Evolutionary conservation across 2,113 vertebrate species (phyloP).

Genomic region (Anarrhichthys ocellatus): DNA sequence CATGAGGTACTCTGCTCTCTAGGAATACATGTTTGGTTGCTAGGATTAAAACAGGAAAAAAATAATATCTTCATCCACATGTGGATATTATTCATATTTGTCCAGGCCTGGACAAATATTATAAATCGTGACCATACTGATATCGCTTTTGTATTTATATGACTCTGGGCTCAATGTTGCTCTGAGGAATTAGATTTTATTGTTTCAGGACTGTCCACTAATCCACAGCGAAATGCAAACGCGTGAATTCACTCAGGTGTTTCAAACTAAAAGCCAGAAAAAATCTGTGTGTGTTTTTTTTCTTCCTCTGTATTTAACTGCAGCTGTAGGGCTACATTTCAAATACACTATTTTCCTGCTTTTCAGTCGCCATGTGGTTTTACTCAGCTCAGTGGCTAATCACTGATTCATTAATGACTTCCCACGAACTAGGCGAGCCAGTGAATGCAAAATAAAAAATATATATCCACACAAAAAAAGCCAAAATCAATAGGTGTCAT

Average conservation of each 20-base stretch:
- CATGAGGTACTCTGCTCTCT: neutral
- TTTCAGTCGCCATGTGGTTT: slow-evolving; percentile 70
- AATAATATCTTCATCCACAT: neutral
- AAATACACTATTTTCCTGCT: slow-evolving; percentile 30
- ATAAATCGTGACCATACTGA: neutral
- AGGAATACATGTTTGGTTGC: neutral
- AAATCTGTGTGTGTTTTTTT: neutral
- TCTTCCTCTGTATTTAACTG: slow-evolving; percentile 28
- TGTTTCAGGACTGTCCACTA: slow-evolving; percentile 38
- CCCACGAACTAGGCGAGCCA: slow-evolving; percentile 53
- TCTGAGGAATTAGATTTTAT: slow-evolving; percentile 24
- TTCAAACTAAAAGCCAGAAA: slow-evolving; percentile 5
- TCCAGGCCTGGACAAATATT: neutral
- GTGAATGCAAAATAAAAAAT: slow-evolving; percentile 3
- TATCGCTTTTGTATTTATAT: neutral
- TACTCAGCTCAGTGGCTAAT: slow-evolving; percentile 72
- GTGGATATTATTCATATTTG: neutral
- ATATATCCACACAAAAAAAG: neutral
- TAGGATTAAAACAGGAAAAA: neutral
- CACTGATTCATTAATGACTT: slow-evolving; percentile 81
- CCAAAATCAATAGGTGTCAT: neutral
- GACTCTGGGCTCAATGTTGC: neutral
- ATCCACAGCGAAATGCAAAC: slow-evolving; percentile 27
- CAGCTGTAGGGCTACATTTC: slow-evolving; percentile 31
- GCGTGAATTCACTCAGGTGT: slow-evolving; percentile 54